A percentile compares a stretch with the other conserved stretches of the same genome.
Conservation (phyloP, 2,113 vertebrate species). For the Sylvia atricapilla region DNA sequence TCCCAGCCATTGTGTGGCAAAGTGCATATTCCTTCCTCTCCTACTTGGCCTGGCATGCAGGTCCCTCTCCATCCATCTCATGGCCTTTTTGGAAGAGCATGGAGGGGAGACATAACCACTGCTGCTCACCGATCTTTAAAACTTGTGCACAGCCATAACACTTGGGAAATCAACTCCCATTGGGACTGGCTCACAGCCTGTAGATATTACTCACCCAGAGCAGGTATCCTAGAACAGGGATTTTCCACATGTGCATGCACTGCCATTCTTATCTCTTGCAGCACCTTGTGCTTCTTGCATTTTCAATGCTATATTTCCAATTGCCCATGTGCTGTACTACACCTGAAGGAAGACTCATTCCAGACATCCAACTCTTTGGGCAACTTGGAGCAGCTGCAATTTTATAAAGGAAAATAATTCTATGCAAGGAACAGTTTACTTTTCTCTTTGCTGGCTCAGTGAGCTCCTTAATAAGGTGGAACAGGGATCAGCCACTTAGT, state of each 20-base stretch:
- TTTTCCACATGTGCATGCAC: neutral
- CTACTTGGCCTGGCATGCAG: neutral
- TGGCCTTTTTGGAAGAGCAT: neutral
- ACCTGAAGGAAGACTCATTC: neutral
- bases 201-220: neutral
- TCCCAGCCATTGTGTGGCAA: neutral
- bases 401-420: neutral
- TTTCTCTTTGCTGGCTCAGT: neutral
- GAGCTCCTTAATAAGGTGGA: neutral
- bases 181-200: neutral
- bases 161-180: neutral
- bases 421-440: neutral
- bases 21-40: neutral
- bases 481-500: neutral
- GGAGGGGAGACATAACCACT: neutral
- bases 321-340: too few relatives aligned
- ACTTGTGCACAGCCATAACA: neutral
- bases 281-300: neutral
- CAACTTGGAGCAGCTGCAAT: neutral
- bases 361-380: neutral
- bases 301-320: neutral
- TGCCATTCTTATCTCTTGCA: neutral
- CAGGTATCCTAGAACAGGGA: neutral
- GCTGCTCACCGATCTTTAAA: fast-evolving
- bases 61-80: neutral